phyloP scores from a whole-genome alignment of 2,797 vertebrate species.

The Myiotriccus ornatus region DNA sequence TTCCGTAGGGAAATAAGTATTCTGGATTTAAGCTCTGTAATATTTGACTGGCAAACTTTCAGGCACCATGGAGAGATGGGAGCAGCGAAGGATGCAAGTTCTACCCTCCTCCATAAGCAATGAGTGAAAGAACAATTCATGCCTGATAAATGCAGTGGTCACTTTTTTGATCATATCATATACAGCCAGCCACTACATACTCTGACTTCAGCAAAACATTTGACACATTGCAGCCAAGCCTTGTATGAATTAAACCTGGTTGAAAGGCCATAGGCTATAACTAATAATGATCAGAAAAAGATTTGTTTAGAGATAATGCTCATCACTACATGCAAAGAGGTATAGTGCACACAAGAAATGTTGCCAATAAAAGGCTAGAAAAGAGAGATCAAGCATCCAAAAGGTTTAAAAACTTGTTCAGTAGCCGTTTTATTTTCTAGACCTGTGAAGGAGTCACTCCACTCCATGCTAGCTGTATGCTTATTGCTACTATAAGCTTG shows the following conservation, averaged over 20 bases:
- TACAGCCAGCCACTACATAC: neutral
- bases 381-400: neutral
- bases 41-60: constrained; percentile 13
- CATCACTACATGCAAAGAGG: neutral
- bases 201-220: neutral
- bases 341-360: neutral
- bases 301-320: neutral
- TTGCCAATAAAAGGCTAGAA: neutral
- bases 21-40: neutral
- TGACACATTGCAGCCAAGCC: neutral
- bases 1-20: neutral
- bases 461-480: neutral
- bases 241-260: neutral
- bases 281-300: neutral
- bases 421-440: neutral
- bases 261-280: neutral
- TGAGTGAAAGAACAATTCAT: neutral
- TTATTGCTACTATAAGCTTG: neutral
- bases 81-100: neutral
- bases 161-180: neutral
- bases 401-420: neutral
- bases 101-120: neutral
- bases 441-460: neutral
- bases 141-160: neutral
- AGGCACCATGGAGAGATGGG: neutral